Conservation (phyloP, 2,888 invertebrate species). For the Andrena dorsata region DNA sequence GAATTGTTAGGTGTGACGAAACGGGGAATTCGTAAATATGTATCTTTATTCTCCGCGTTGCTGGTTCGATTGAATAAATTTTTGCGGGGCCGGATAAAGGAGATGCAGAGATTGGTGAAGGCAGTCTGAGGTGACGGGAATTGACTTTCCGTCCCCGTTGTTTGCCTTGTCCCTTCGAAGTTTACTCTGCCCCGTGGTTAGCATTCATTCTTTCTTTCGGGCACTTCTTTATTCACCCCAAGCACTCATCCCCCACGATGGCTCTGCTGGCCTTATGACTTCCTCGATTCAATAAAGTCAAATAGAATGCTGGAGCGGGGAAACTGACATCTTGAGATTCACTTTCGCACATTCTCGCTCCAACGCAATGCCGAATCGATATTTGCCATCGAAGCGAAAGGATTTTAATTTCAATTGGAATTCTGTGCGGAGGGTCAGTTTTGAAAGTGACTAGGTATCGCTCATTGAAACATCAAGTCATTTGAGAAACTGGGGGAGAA, state of each 20-base stretch:
- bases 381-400: not conserved
- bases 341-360: constrained; percentile 12
- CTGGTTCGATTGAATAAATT: too few species aligned
- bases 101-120: not conserved
- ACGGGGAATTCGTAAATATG: too few species aligned
- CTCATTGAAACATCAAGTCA: too few species aligned
- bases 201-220: constrained; percentile 9
- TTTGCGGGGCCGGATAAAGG: too few species aligned
- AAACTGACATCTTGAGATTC: constrained; percentile 28
- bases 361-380: not conserved
- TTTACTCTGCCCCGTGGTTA: constrained; percentile 16
- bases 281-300: constrained; percentile 49
- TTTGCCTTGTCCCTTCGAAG: not conserved
- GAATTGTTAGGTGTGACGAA: too few species aligned
- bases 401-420: not conserved
- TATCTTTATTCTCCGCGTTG: too few species aligned
- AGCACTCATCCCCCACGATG: constrained; percentile 18
- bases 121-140: not conserved
- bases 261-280: constrained; percentile 19
- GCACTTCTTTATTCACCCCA: constrained; percentile 14
- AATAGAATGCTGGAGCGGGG: constrained; percentile 9
- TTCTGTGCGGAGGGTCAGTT: too few species aligned
- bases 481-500: too few species aligned
- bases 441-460: too few species aligned
- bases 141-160: constrained; percentile 7